phyloP scores from a whole-genome alignment of 64 coral and sea anemone species.

The Orbicella faveolata region DNA sequence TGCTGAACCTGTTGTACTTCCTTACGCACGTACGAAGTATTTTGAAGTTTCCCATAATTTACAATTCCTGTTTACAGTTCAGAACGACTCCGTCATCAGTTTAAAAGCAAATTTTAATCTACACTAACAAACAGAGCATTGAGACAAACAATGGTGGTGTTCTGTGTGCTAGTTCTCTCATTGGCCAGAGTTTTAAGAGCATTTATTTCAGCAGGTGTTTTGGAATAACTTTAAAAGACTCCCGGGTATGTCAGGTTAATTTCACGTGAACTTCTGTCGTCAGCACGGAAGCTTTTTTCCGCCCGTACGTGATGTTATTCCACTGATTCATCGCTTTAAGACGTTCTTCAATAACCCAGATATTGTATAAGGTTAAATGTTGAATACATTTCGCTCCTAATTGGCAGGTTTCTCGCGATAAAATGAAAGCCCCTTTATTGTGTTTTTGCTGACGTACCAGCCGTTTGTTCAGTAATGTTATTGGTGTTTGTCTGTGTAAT shows the following conservation, averaged over 20 bases:
- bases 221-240: not conserved
- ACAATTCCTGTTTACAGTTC: not conserved
- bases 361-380: conserved; percentile 54
- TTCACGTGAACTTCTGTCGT: conserved; percentile 1
- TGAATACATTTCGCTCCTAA: conserved; percentile 64
- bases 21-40: not conserved
- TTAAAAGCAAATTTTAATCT: not conserved
- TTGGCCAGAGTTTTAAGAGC: not conserved
- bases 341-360: conserved; percentile 44
- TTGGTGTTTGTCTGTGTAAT: not conserved
- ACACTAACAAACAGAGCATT: not conserved
- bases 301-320: conserved; percentile 25
- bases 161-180: not conserved
- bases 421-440: conserved; percentile 63
- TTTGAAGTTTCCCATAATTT: not conserved
- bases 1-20: not conserved
- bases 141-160: not conserved
- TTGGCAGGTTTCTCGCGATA: conserved; percentile 67
- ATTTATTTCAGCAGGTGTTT: conserved; percentile 1
- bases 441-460: conserved; percentile 43
- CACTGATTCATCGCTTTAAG: not conserved
- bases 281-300: not conserved
- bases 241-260: conserved; percentile 10
- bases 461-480: conserved; percentile 21
- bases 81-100: not conserved